Percentiles rank a stretch among this genome's conserved stretches.
Evolutionary conservation across 2,888 invertebrate species (phyloP).

Genomic region (Machimus atricapillus): DNA sequence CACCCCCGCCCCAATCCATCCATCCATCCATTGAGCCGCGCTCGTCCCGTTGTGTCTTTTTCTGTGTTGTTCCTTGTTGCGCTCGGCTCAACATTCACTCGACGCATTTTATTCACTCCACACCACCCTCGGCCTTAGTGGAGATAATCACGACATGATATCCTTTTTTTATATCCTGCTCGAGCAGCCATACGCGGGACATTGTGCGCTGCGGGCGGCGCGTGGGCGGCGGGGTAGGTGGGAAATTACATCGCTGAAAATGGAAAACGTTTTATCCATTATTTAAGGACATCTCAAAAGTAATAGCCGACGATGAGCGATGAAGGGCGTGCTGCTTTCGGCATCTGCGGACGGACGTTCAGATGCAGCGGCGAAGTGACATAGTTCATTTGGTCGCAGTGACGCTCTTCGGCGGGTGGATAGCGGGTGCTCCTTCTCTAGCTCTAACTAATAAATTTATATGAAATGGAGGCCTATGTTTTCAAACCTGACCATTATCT

Average conservation of each 20-base stretch:
- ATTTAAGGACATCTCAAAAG: conserved; percentile 38
- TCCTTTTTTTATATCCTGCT: conserved; percentile 39
- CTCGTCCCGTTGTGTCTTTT: conserved; percentile 21
- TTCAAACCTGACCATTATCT: neutral
- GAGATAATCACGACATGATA: conserved; percentile 40
- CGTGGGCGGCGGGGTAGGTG: neutral
- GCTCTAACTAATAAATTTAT: neutral
- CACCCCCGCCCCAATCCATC: neutral
- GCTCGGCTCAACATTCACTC: conserved; percentile 29
- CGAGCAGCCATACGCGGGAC: conserved; percentile 24
- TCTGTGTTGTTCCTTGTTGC: conserved; percentile 36
- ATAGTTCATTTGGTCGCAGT: neutral
- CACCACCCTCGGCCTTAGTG: conserved; percentile 39
- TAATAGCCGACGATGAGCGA: conserved; percentile 1
- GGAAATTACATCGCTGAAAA: conserved; percentile 38
- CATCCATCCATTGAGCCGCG: conserved; percentile 21
- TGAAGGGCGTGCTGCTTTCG: conserved; percentile 10
- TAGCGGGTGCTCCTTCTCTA: neutral
- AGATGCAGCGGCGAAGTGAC: conserved; percentile 4
- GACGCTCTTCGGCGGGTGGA: neutral
- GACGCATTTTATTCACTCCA: conserved; percentile 38
- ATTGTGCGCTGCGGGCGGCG: neutral
- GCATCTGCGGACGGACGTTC: neutral
- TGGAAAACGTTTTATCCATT: conserved; percentile 35
- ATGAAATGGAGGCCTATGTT: neutral